A percentile compares a stretch with the other conserved stretches of the same genome.
Conservation (phyloP, 2,113 vertebrate genomes). For the Perca schrenkii region DNA sequence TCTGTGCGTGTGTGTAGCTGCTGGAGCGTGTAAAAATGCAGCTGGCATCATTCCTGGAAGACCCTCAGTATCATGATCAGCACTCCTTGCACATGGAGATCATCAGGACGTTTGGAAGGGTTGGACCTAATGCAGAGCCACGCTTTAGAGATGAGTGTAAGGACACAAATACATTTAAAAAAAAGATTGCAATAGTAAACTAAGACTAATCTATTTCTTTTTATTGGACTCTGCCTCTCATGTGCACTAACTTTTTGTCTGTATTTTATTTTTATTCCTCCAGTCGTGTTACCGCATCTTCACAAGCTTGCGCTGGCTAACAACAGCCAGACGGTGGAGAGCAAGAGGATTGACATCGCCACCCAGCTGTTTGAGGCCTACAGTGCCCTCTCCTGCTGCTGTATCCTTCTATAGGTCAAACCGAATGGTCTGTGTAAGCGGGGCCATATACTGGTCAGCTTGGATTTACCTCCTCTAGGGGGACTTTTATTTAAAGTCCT, state of each 20-base stretch:
- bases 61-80: conserved; percentile 98
- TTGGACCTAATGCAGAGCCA: conserved; percentile 98
- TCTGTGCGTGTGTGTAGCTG: conserved; percentile 83
- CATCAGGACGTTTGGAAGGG: conserved; percentile 96
- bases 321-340: conserved; percentile 94
- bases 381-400: conserved; percentile 98
- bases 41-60: conserved; percentile 96
- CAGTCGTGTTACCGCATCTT: conserved; percentile 98
- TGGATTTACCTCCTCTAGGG: not conserved
- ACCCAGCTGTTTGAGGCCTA: conserved; percentile 98
- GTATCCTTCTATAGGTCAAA: conserved; percentile 89
- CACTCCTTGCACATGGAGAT: conserved; percentile 98
- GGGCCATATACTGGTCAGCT: not conserved
- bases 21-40: conserved; percentile 99
- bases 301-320: conserved; percentile 95
- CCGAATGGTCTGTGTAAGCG: not conserved
- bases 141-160: conserved; percentile 97
- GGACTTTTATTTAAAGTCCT: not conserved
- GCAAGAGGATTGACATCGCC: conserved; percentile 94
- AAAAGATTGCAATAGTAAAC: not conserved
- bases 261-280: conserved; percentile 32
- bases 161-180: not conserved
- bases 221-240: not conserved
- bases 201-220: not conserved
- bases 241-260: not conserved